Conservation (phyloP, 2,888 invertebrate genomes). For the Ophion ventricosus region DNA sequence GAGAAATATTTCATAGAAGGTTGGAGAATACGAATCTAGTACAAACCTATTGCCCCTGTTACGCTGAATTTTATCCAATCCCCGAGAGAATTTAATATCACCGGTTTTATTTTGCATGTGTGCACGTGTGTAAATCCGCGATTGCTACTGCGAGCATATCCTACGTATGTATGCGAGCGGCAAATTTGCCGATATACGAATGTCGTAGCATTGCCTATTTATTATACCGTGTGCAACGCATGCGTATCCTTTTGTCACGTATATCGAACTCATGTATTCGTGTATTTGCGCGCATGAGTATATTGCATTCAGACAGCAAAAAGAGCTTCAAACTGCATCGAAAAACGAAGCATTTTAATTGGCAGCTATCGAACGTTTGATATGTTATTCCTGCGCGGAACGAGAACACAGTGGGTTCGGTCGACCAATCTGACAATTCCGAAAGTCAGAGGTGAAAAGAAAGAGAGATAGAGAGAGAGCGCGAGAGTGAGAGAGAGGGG, state of each 20-base stretch:
- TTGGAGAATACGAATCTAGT: neutral
- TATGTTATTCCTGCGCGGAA: slow-evolving; percentile 20
- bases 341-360: slow-evolving; percentile 49
- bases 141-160: neutral
- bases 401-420: slow-evolving; percentile 24
- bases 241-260: slow-evolving; percentile 26
- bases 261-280: neutral
- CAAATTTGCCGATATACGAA: slow-evolving; percentile 13
- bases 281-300: slow-evolving; percentile 4
- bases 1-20: slow-evolving; percentile 6
- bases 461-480: neutral
- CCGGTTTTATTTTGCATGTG: neutral
- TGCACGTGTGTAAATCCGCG: neutral
- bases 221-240: slow-evolving; percentile 8
- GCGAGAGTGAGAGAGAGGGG: neutral
- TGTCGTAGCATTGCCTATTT: neutral
- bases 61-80: neutral
- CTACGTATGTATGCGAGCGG: neutral
- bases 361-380: slow-evolving; percentile 36
- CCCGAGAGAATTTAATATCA: neutral
- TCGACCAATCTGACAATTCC: slow-evolving; percentile 1
- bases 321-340: slow-evolving; percentile 3
- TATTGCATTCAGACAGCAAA: neutral
- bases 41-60: neutral
- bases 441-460: slow-evolving; percentile 5